Evolutionary conservation across 1,140 invertebrate species (phyloP), one percentile per base, ranked within the genome.

Genomic region (Zelostemma sp.): DNA sequence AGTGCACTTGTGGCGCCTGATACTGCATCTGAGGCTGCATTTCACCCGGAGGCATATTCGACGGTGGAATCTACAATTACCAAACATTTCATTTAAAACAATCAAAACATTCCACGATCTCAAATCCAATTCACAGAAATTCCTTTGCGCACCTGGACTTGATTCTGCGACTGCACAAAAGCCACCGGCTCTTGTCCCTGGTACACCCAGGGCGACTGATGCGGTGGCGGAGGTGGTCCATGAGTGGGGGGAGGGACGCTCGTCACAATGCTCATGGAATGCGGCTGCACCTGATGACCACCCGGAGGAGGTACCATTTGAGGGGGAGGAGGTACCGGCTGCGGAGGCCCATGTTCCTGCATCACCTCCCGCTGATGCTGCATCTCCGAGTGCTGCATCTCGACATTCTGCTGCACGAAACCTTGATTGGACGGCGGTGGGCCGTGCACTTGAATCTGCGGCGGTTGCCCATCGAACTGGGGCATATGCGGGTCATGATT

Each of bases 231-330:
- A 4, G 75, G 68, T 6, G 79, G 75, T 43, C 79, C 82, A 46
- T 83, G 83, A 49, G 76, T 80, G 8, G 84, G 84, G 3, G 84
- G 84, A 19, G 84, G 84, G 38, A 85, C 77, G 55, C 78, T 84
- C 0, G 84, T 84, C 25, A 85, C 65, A 68, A 84, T 78, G 65
- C 83, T 85, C 75, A 83, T 80, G 51, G 81, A 77, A 68, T 80
- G 81, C 25, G 73, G 81, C 43, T 73, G 75, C 60, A 83, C 77
- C 55, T 83, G 81, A 53, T 74, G 76, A 12, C 75, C 69, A 3
- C 71, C 73, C 17, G 84, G 84, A 1, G 82, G 83, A 28, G 83
- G 84, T 8, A 85, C 83, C 74, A 85, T 85, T 65, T 84, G 82
- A 1, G 83, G 83, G 5, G 83, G 83, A 55, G 84, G 84, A 38